Base-by-base conservation (phyloP, 2,113 vertebrate genomes). In the Euleptes europaea region DNA sequence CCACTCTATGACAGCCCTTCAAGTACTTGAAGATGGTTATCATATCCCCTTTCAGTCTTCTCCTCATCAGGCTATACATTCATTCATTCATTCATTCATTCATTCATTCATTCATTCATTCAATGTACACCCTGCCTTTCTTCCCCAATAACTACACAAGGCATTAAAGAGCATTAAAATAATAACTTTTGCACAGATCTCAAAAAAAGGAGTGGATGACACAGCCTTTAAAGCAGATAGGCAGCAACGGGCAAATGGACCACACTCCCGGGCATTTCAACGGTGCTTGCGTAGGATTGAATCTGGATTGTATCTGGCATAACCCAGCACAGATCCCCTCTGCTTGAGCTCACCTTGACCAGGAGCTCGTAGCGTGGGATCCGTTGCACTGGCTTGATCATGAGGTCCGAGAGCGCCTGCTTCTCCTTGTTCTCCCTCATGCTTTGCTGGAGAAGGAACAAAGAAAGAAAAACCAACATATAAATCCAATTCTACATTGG, bases 341-440 rank as follows among this genome's bases (percentile, higher is more conserved):
- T 15, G 1, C 1, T 15, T 28, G 0, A 81, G 80, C 93, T 91
- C 89, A 99, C 99, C 98, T 99, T 99, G 84, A 99, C 98, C 88
- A 99, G 97, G 73, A 99, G 97, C 92, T 99, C 99, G 0, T 99
- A 99, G 78, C 99, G 97, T 1, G 98, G 99, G 89, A 99, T 99
- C 92, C 99, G 97, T 95, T 99, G 98, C 82, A 99, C 99, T 0
- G 99, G 99, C 72, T 99, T 99, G 88, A 99, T 99, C 98, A 99
- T 98, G 92, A 99, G 97, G 93, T 99, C 99, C 0, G 98, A 98
- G 72, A 99, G 96, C 0, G 98, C 98, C 89, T 99, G 99, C 89
- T 99, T 99, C 94, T 99, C 98, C 88, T 98, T 99, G 97, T 99
- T 99, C 95, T 99, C 99, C 60, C 99, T 92, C 97, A 99, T 99